Base-by-base conservation (phyloP, 2,888 invertebrate genomes). In the Cistogaster globosa region DNA sequence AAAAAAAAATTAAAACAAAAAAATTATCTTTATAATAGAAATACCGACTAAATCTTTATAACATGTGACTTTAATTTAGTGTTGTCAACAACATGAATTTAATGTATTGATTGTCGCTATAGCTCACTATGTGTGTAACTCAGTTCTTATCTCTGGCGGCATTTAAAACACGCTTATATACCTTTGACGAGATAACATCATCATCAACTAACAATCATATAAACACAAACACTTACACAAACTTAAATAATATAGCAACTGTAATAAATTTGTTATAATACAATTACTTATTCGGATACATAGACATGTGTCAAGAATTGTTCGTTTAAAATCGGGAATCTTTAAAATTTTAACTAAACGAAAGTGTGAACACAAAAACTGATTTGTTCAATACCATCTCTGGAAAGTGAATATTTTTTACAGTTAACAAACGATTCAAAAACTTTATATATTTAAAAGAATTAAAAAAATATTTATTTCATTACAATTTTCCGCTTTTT, bases 101-200 rank as follows among this genome's bases (percentile, higher is more conserved):
- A 71, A 71, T 53, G 18, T 18, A 75, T 55, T 68, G 16, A 45
- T 38, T 69, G 22, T 14, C 45, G 57, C 11, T 48, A n/a, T 48
- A n/a, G 45, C 45, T 48, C 2, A 48, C 12, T 16, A 48, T 48
- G 45, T 48, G 6, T 60, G 8, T 58, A n/a, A 26, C 48, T 58
- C 9, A 18, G 16, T 16, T 65, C 80, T 84, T 80, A 76, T 84
- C 79, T 76, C 55, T 62, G 69, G 62, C 76, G 80, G 77, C 75
- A 77, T 80, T 80, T 62, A 36, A 58, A 74, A 76, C 76, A 84
- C 79, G 62, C 79, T 80, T 80, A 58, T 75, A 58, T 51, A 68
- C 62, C 69, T 53, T 72, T 22, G 16, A 20, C 42, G 36, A 72
- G 80, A 84, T 84, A 84, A 81, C 62, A 84, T 84, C 69, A 82